phyloP scores from a whole-genome alignment of 2,888 invertebrate genomes.

The Chymomyza caudatula region DNA sequence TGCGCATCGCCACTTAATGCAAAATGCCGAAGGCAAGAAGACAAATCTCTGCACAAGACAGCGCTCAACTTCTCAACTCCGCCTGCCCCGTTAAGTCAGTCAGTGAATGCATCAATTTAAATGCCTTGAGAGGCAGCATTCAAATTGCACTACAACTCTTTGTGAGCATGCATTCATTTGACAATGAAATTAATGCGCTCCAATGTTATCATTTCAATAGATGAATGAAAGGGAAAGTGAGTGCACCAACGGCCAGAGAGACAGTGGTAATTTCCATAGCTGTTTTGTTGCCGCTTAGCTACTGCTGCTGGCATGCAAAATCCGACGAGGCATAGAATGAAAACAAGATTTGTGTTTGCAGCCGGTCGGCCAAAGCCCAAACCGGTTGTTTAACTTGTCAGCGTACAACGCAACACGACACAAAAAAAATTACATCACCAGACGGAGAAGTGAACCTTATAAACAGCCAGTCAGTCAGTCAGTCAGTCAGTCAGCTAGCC shows the following conservation, averaged over 20 bases:
- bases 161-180: slow-evolving; percentile 22
- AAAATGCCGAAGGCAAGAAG: background rate
- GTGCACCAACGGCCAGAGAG: background rate
- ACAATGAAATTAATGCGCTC: slow-evolving; percentile 35
- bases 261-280: background rate
- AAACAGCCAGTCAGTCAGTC: background rate
- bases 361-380: slow-evolving; percentile 38
- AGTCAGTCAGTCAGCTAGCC: too few species aligned
- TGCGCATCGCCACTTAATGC: slow-evolving; percentile 48
- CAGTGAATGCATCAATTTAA: background rate
- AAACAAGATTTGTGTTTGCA: slow-evolving; percentile 12
- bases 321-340: background rate
- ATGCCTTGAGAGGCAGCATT: background rate
- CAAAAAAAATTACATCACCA: slow-evolving; percentile 61
- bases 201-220: slow-evolving; percentile 1
- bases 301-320: background rate
- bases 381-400: slow-evolving; percentile 59
- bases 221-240: slow-evolving; percentile 45
- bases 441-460: background rate
- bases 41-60: background rate
- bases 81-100: background rate
- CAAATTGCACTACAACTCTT: slow-evolving; percentile 3
- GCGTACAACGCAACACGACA: slow-evolving; percentile 18
- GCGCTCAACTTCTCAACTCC: background rate
- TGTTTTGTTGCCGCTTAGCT: background rate